Percentiles rank a stretch among this genome's conserved stretches.
Conservation (phyloP, 1,140 invertebrate genomes). For the Halictus rubicundus region DNA sequence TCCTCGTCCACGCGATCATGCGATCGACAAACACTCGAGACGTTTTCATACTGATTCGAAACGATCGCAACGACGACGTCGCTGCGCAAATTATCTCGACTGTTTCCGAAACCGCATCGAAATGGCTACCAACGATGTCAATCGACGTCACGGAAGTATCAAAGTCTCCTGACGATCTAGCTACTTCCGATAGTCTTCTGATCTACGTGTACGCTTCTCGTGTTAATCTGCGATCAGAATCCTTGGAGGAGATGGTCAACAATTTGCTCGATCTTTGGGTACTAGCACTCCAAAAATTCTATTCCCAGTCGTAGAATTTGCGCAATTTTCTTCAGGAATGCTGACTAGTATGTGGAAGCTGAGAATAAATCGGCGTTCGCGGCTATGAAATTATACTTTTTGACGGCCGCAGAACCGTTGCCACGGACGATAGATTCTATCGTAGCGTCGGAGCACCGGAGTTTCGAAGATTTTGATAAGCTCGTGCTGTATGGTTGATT, state of each 20-base stretch:
- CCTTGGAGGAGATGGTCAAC: neutral
- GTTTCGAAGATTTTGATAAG: neutral
- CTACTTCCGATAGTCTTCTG: neutral
- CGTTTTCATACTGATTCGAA: neutral
- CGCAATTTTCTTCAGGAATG: too few relatives aligned
- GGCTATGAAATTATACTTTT: neutral
- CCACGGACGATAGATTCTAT: too few relatives aligned
- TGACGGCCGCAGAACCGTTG: too few relatives aligned
- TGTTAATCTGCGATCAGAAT: neutral
- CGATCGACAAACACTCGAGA: neutral
- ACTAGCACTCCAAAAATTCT: neutral
- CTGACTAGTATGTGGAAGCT: too few relatives aligned
- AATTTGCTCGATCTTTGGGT: neutral
- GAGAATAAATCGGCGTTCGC: too few relatives aligned
- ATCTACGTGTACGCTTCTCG: neutral
- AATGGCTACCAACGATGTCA: neutral
- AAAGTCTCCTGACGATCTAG: neutral
- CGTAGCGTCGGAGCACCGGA: too few relatives aligned
- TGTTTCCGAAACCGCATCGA: neutral
- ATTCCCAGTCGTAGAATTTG: neutral
- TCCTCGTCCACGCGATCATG: neutral
- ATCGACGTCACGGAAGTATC: neutral
- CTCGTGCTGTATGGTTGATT: conserved; percentile 24
- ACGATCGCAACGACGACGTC: neutral
- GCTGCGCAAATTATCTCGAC: neutral